These are phyloP conservation scores for Drosophila quadrilineata DNA, from an alignment of 1,140 invertebrate species.

Conservation along the genomic window DNA sequence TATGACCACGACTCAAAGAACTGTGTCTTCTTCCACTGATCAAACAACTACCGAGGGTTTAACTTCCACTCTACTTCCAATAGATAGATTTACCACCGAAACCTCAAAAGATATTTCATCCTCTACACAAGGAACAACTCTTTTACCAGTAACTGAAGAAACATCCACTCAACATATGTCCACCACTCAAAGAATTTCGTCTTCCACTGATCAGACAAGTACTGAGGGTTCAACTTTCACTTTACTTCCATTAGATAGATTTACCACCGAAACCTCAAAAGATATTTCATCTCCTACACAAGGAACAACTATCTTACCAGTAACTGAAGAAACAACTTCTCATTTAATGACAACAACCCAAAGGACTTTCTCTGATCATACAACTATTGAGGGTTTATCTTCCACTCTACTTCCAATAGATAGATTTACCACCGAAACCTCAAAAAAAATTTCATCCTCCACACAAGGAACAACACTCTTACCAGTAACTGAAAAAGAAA, in stretches of 20 bases:
- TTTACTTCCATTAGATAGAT: too few species aligned
- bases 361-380: neutral
- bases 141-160: neutral
- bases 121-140: neutral
- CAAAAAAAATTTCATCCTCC: neutral
- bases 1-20: neutral
- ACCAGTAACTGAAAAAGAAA: neutral
- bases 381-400: too few species aligned
- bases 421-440: neutral
- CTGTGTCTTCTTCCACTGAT: neutral
- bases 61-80: neutral
- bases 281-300: neutral
- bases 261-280: too few species aligned
- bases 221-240: neutral
- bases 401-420: neutral
- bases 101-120: too few species aligned
- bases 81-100: neutral
- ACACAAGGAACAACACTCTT: neutral
- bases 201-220: neutral
- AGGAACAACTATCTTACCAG: neutral
- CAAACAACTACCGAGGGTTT: neutral
- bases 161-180: neutral
- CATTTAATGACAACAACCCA: neutral
- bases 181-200: neutral
- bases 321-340: neutral